Evolutionary conservation across 2,888 invertebrate species (phyloP), one percentile per base, ranked within the genome.

Genomic region (Tyria jacobaeae): DNA sequence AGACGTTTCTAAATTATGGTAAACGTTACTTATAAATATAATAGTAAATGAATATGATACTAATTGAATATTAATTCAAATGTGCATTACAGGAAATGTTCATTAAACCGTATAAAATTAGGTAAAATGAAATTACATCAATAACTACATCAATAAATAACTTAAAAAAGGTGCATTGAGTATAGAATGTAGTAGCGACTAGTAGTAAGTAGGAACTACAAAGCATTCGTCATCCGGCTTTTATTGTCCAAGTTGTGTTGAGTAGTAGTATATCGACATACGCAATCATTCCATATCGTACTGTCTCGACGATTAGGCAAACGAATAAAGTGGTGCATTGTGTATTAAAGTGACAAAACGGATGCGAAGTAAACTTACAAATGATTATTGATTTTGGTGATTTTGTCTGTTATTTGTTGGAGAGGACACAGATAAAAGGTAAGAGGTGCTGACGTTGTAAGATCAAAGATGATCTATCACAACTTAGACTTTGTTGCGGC

Each of bases 271-370:
- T 27, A 17, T 54, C 53, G n/a, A 3, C n/a, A 41, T 70, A 76
- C 71, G 78, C 81, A 82, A 83, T 86, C 85, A 82, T 79, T 84
- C 81, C 83, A 86, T 89, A 89, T 89, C 89, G 82, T 75, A 76
- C 78, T 84, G 89, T 89, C 88, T 84, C 73, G 81, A 78, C 89
- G 85, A 89, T 89, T 89, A 86, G 81, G 77, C 82, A 70, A 72
- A 75, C 84, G 88, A 89, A 89, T 89, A 89, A 88, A 80, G 80
- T 81, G 87, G 81, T 81, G 84, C 83, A 83, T 85, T 82, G 83
- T 83, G 83, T 79, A 84, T 78, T 81, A 83, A 78, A 80, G 84
- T 80, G 84, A 84, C 76, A 82, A 80, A 72, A 59, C 59, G 70
- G 56, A 70, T 70, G 75, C 75, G 69, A 75, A 77, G 80, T 70